Percentiles rank a stretch among this genome's conserved stretches.
These are phyloP conservation scores for Sepiola atlantica DNA, from an alignment of 2,888 invertebrate genomes.

Conservation along the genomic window DNA sequence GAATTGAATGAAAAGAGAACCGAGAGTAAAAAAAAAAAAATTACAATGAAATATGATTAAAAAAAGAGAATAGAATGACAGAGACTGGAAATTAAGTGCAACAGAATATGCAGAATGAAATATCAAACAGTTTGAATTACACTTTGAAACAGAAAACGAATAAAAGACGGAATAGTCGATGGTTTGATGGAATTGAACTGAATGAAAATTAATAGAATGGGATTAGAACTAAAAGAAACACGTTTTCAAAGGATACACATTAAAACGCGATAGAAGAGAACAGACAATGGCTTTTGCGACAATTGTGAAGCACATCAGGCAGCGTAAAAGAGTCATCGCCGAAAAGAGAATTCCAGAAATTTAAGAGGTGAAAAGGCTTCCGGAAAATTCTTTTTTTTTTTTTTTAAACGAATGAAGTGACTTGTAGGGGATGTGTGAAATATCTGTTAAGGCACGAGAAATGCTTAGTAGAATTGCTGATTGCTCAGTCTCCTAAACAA, in stretches of 20 bases:
- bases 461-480: too few species aligned
- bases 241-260: not conserved
- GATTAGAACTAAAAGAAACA: not conserved
- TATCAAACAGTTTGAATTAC: not conserved
- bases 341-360: not conserved
- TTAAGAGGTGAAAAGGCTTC: not conserved
- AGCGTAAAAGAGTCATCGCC: too few species aligned
- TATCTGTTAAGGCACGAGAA: too few species aligned
- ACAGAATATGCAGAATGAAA: not conserved
- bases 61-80: not conserved
- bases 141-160: not conserved
- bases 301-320: too few species aligned
- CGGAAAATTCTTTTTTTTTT: too few species aligned
- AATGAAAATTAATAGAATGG: not conserved
- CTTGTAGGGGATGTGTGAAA: too few species aligned
- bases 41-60: not conserved
- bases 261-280: not conserved
- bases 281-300: not conserved
- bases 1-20: not conserved
- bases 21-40: not conserved
- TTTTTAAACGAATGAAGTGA: too few species aligned
- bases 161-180: not conserved
- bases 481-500: too few species aligned
- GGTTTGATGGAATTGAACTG: not conserved
- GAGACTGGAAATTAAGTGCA: not conserved